Conservation (phyloP, 2,797 vertebrate genomes). For the Zonotrichia albicollis region DNA sequence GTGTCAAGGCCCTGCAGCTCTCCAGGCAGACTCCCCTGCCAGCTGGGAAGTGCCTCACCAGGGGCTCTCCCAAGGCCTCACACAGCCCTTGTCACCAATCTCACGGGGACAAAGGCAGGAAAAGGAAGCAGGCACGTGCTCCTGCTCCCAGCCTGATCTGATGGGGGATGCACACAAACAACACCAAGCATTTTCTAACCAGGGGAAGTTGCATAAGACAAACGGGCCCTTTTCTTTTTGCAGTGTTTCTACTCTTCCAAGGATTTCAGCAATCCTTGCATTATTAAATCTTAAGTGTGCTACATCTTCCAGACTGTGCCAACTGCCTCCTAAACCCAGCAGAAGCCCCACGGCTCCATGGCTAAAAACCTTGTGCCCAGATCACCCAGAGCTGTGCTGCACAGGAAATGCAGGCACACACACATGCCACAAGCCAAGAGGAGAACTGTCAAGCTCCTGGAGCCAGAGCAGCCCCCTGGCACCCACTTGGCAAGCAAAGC, state of each 20-base stretch:
- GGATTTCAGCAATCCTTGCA: background rate
- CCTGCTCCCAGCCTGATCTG: background rate
- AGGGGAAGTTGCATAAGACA: background rate
- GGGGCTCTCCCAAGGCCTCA: background rate
- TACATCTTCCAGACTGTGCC: background rate
- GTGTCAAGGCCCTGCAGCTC: background rate
- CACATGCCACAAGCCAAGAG: background rate
- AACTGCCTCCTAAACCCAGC: background rate
- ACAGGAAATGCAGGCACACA: background rate
- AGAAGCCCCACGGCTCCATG: background rate
- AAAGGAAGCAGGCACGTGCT: constrained; percentile 22
- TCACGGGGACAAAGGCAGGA: constrained; percentile 49
- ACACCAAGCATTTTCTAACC: background rate
- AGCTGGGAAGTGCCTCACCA: background rate
- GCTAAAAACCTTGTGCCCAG: background rate
- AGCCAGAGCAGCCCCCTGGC: background rate
- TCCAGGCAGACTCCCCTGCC: background rate
- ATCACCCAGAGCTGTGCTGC: background rate
- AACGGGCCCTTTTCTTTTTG: background rate
- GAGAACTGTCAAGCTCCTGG: background rate
- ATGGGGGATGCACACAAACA: constrained; percentile 16
- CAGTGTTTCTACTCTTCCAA: background rate
- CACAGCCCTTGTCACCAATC: background rate
- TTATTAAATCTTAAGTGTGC: background rate
- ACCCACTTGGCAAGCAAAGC: constrained; percentile 5